Base-by-base conservation (phyloP, 2,888 invertebrate species). In the Acrocyrtus sp. region DNA sequence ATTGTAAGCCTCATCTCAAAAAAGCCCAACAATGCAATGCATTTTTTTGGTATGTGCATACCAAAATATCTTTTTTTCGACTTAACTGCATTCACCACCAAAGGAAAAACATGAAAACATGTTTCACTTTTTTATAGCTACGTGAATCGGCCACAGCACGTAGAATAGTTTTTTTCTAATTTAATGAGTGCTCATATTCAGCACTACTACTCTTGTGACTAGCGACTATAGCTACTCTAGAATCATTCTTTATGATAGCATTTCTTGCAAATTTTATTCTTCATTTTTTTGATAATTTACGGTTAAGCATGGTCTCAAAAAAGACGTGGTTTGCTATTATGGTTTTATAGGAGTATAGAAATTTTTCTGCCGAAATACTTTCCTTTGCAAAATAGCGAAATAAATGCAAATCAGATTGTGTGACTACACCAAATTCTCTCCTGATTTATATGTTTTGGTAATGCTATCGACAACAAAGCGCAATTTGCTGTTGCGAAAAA, bases 271-370 rank as follows among this genome's bases (percentile, higher is more conserved):
- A 45, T 66, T 57, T 58, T 19, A 67, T n/a, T 58, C 51, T 45
- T 26, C 57, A 17, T 51, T 48, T 48, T 48, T n/a, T 48, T 61
- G 54, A 45, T 62, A 54, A 70, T 54, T 62, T 70, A 70, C 43
- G 54, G 48, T 26, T 62, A 57, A 70, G 54, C 50, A 70, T 56
- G 62, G 34, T 51, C 48, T 70, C 12, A 34, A 34, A 34, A 70
- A 70, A 47, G 60, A 61, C 60, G 68, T 69, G 68, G 53, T 61
- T 69, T 61, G 34, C 34, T 5, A 34, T 12, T 34, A 34, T 12
- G 34, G 34, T 34, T 69, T 54, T 34, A 34, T 8, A 34, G 34
- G 5, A 12, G 34, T 34, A 34, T 34, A 12, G 34, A 5, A 5
- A 34, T 34, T 12, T 24, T 51, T 51, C 6, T 26, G n/a, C 5